Conservation (phyloP, 2,888 invertebrate species). For the Gymnosoma rotundatum region DNA sequence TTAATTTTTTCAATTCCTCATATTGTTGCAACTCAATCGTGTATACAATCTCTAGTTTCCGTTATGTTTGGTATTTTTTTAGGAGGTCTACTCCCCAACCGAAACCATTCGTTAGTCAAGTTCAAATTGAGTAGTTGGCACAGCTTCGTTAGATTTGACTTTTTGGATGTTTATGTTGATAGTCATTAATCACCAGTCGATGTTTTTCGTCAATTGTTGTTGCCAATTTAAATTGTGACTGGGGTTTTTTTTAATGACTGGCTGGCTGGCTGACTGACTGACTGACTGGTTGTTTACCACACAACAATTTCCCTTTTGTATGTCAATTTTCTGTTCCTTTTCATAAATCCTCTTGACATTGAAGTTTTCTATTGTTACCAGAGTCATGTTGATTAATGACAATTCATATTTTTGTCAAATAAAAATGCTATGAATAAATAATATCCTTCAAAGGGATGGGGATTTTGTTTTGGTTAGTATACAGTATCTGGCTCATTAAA, state of each 20-base stretch:
- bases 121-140: conserved; percentile 42
- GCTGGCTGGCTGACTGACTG: conserved; percentile 18
- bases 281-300: conserved; percentile 36
- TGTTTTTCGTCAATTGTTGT: conserved; percentile 65
- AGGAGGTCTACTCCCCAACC: conserved; percentile 9
- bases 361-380: conserved; percentile 59
- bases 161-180: conserved; percentile 66
- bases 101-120: conserved; percentile 3
- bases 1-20: conserved; percentile 29
- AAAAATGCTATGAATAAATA: conserved; percentile 58
- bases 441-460: neutral
- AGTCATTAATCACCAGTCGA: conserved; percentile 72
- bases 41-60: conserved; percentile 70
- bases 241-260: conserved; percentile 24
- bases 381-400: conserved; percentile 73
- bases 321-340: conserved; percentile 34
- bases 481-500: conserved; percentile 22
- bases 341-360: conserved; percentile 68
- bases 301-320: conserved; percentile 53
- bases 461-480: conserved; percentile 21
- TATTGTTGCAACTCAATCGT: conserved; percentile 72
- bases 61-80: conserved; percentile 42
- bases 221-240: conserved; percentile 72
- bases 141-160: conserved; percentile 54
- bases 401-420: conserved; percentile 71